Evolutionary conservation across 2,113 vertebrate genomes (phyloP), one percentile per base, ranked within the genome.

Genomic region (Monarcha castaneiventris): DNA sequence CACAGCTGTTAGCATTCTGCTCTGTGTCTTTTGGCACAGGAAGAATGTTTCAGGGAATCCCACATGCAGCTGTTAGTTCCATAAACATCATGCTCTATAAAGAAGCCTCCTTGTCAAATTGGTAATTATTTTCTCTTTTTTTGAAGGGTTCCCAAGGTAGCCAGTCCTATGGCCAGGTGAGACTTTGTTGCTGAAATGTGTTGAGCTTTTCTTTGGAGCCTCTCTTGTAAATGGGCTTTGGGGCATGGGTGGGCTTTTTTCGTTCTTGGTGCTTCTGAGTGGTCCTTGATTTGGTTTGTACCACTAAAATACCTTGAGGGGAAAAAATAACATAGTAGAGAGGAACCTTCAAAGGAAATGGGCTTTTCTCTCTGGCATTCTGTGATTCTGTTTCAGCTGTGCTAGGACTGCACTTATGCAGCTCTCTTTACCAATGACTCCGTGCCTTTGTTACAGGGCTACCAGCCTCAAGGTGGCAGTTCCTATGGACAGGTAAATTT

Each of bases 401-500:
- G 30, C 51, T 63, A 51, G 9, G 8, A 19, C 9, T 17, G 2
- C 4, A 17, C 8, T 16, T 43, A 11, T 6, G 1, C 22, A 43
- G 16, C 10, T 85, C n/a, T 54, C 4, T 37, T 81, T 56, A 22
- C 14, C 29, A 46, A 15, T 35, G 5, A 33, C 8, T 44, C 56
- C 2, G 14, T 83, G 15, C 17, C 18, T 80, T 66, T 80, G 11
- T 79, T 58, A 11, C 67, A 86, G 66, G 32, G 61, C 9, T 76
- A 6, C 44, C 48, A 21, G 32, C 17, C 58, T 39, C 78, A 87
- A 37, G 54, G 48, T 29, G 16, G 49, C 33, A 52, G 32, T 12
- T 84, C 80, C 41, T 89, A 89, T 41, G 67, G 80, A 7, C 92
- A 79, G 89, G 85, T 87, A 77, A 90, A 10, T 14, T 10, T 77